Evolutionary conservation across 2,888 invertebrate species (phyloP).

Genomic region (Eremobia ochroleuca): DNA sequence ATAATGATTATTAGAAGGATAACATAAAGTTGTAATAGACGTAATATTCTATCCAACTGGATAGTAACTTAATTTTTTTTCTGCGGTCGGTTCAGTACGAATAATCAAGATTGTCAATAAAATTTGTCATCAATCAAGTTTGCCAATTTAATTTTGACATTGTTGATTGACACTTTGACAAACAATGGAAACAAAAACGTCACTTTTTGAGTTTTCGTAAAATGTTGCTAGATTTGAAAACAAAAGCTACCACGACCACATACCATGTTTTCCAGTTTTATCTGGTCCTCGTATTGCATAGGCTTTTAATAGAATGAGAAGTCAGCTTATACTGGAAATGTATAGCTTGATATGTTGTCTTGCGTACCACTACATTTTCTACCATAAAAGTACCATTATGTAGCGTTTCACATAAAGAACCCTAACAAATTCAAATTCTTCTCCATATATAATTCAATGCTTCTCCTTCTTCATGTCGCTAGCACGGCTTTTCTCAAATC

Average conservation of each 20-base stretch:
- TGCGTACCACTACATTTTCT: background rate
- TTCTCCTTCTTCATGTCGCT: no score
- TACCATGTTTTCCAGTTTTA: no score
- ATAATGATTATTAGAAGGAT: background rate
- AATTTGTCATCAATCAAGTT: no score
- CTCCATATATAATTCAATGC: no score
- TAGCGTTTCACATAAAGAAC: no score
- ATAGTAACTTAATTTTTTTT: background rate
- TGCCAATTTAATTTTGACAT: slow-evolving; percentile 5
- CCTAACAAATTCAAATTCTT: no score
- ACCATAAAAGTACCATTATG: background rate
- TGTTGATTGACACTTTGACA: slow-evolving; percentile 15
- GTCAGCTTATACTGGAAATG: no score
- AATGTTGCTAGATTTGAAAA: slow-evolving; percentile 17
- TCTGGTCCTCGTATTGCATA: no score
- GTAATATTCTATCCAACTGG: background rate
- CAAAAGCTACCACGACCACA: no score
- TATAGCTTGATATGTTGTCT: no score
- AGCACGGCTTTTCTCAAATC: no score
- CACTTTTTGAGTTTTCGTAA: slow-evolving; percentile 18
- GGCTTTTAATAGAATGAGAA: no score
- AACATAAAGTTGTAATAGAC: background rate
- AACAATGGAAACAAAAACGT: slow-evolving; percentile 50
- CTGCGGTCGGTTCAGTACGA: background rate
- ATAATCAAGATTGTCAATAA: background rate